A percentile compares a stretch with the other conserved stretches of the same genome.
These are phyloP conservation scores for Siniperca obscura DNA, from an alignment of 2,797 vertebrate species.

Conservation along the genomic window DNA sequence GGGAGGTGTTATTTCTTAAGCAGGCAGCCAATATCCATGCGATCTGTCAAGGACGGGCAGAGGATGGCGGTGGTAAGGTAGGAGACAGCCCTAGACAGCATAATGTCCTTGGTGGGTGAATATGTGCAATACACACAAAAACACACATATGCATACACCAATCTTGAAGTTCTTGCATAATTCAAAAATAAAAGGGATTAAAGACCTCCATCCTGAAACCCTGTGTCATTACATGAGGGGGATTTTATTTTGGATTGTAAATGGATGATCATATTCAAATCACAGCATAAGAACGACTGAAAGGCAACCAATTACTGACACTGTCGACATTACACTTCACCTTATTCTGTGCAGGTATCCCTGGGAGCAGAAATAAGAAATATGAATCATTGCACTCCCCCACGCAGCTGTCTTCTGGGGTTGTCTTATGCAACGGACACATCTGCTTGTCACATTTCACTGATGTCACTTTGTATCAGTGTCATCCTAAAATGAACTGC, in stretches of 20 bases:
- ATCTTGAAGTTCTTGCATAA: conserved; percentile 34
- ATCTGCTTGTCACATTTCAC: conserved; percentile 54
- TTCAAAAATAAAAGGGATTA: conserved; percentile 53
- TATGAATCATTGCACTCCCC: conserved; percentile 38
- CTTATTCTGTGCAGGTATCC: conserved; percentile 40
- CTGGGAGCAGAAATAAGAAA: conserved; percentile 37
- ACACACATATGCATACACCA: conserved; percentile 16
- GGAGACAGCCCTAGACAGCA: conserved; percentile 37
- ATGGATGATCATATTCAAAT: conserved; percentile 58
- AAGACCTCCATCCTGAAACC: conserved; percentile 41
- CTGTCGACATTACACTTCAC: conserved; percentile 19
- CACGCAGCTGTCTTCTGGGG: conserved; percentile 30
- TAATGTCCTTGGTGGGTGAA: conserved; percentile 45
- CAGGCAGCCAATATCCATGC: conserved; percentile 75
- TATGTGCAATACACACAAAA: conserved; percentile 31
- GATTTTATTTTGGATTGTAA: conserved; percentile 49
- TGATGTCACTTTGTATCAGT: conserved; percentile 35
- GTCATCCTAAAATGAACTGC: conserved; percentile 4
- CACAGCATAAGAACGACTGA: conserved; percentile 29
- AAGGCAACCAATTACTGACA: conserved; percentile 60
- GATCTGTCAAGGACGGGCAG: conserved; percentile 77
- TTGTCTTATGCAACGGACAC: conserved; percentile 31
- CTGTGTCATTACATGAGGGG: conserved; percentile 43
- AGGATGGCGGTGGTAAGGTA: conserved; percentile 45
- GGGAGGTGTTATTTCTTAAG: conserved; percentile 80